Conservation (phyloP, 2,113 vertebrate species). For the Python bivittatus region DNA sequence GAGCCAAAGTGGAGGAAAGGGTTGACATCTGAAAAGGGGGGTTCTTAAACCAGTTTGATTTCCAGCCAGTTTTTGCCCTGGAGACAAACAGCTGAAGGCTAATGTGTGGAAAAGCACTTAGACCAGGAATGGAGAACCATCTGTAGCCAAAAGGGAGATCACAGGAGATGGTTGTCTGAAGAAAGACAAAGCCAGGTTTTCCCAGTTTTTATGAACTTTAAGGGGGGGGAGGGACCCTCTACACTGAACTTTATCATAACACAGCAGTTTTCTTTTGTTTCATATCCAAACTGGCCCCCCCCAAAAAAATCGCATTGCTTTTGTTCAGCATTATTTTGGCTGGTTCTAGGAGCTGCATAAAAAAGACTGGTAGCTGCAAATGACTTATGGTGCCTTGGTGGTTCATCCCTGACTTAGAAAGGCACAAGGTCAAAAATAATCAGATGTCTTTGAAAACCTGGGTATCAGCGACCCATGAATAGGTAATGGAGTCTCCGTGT, state of each 20-base stretch:
- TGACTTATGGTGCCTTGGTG: neutral
- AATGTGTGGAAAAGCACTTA: neutral
- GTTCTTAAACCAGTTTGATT: neutral
- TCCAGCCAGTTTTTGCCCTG: neutral
- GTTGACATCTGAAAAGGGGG: neutral
- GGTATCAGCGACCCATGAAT: neutral
- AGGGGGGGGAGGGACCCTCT: no score
- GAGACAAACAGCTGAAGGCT: neutral
- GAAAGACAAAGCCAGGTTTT: neutral
- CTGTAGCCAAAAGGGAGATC: neutral
- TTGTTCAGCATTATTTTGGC: neutral
- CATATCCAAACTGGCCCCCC: neutral
- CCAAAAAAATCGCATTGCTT: neutral
- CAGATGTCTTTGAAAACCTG: neutral
- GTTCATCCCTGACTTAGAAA: neutral
- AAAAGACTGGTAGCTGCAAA: neutral
- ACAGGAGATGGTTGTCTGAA: neutral
- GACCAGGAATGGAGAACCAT: neutral
- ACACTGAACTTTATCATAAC: no score
- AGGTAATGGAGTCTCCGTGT: neutral
- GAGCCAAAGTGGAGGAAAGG: neutral
- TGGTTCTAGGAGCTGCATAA: neutral
- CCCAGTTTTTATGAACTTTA: neutral
- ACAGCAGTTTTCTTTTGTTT: neutral
- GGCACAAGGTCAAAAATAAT: constrained; percentile 27